Percentiles rank a stretch among this genome's conserved stretches.
phyloP scores from a whole-genome alignment of 2,797 vertebrate genomes.

The Takifugu rubripes region DNA sequence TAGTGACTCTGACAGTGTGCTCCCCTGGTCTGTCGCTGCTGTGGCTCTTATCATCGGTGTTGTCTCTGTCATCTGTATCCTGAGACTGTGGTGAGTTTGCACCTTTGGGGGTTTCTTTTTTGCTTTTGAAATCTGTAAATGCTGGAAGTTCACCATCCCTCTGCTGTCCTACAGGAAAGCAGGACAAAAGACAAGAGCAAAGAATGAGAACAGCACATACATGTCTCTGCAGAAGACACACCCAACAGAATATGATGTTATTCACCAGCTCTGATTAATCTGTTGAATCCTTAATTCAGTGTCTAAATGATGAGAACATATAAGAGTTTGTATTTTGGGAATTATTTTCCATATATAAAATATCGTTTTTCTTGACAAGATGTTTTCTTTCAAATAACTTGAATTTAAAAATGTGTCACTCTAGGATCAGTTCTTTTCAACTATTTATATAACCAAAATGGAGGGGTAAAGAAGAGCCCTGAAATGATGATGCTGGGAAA shows the following conservation, averaged over 20 bases:
- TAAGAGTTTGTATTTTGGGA: too few species aligned
- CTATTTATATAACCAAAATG: too few species aligned
- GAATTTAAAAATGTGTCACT: too few species aligned
- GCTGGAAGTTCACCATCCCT: not conserved
- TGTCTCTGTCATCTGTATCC: slow-evolving; percentile 1
- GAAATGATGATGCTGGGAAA: too few species aligned
- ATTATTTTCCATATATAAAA: too few species aligned
- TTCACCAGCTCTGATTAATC: not conserved
- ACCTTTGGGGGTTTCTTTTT: not conserved
- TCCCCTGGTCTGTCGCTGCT: slow-evolving; percentile 8
- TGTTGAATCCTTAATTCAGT: too few species aligned
- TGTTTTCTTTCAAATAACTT: too few species aligned
- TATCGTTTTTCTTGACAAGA: too few species aligned
- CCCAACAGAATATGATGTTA: slow-evolving; percentile 21
- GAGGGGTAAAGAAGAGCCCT: too few species aligned
- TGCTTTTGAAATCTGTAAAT: not conserved
- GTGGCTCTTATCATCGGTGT: slow-evolving; percentile 16
- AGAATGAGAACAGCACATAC: slow-evolving; percentile 20
- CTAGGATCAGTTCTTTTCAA: too few species aligned
- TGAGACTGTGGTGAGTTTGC: slow-evolving; percentile 20
- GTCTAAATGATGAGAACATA: too few species aligned
- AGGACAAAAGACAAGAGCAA: slow-evolving; percentile 3
- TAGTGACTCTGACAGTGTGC: not conserved
- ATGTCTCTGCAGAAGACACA: slow-evolving; percentile 15
- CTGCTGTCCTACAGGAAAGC: slow-evolving; percentile 1